Conservation (phyloP, 2,797 vertebrate species). For the Enteromius treurensis region DNA sequence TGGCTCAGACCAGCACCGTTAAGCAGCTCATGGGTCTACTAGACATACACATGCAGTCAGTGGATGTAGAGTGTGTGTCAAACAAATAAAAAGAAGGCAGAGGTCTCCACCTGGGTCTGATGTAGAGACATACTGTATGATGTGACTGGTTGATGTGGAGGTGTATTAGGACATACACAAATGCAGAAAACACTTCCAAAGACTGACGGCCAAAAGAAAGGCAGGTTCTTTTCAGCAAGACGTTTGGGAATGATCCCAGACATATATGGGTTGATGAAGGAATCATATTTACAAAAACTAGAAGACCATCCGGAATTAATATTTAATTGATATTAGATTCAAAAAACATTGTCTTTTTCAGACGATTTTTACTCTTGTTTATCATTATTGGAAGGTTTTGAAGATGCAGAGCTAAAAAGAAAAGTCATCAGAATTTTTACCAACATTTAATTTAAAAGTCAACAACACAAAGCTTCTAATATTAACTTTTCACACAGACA, state of each 20-base stretch:
- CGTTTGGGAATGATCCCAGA: neutral
- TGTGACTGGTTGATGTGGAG: slow-evolving; percentile 28
- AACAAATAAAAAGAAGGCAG: slow-evolving; percentile 23
- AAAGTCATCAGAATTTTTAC: neutral
- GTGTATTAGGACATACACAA: slow-evolving; percentile 32
- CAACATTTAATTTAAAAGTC: neutral
- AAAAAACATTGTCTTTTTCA: neutral
- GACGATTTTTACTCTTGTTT: neutral
- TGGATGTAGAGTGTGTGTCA: slow-evolving; percentile 6
- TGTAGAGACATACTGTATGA: slow-evolving; percentile 42
- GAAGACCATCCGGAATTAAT: neutral
- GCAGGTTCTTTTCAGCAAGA: slow-evolving; percentile 6
- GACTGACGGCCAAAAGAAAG: neutral
- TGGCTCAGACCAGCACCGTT: slow-evolving; percentile 57
- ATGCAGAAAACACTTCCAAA: neutral
- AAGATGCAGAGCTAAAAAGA: too few species aligned
- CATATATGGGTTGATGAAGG: neutral
- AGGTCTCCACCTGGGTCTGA: slow-evolving; percentile 12
- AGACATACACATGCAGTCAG: slow-evolving; percentile 24
- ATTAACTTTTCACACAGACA: neutral
- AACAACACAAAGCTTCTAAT: neutral
- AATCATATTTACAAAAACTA: neutral
- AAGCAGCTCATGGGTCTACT: slow-evolving; percentile 25
- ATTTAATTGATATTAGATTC: neutral
- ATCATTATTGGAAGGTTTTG: neutral